A percentile compares a stretch with the other conserved stretches of the same genome.
phyloP scores from a whole-genome alignment of 2,888 invertebrate genomes.

The Cynaeus angustus region DNA sequence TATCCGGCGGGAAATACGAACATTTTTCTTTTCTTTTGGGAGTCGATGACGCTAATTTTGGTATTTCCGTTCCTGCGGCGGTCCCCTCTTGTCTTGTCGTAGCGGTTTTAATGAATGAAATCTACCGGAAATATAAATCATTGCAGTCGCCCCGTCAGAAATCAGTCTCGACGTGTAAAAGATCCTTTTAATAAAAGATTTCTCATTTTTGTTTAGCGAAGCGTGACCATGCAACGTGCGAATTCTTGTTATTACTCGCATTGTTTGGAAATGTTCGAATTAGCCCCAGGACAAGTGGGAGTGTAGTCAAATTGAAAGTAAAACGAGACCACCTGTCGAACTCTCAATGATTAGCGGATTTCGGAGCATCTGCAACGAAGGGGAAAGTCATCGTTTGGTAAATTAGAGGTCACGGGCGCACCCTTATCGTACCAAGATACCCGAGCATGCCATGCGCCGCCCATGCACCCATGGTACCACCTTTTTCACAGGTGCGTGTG shows the following conservation, averaged over 20 bases:
- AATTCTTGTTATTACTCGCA: slow-evolving; percentile 3
- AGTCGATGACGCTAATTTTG: background rate
- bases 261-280: slow-evolving; percentile 26
- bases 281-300: slow-evolving; percentile 26
- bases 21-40: background rate
- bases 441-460: slow-evolving; percentile 9
- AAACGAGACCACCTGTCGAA: slow-evolving; percentile 30
- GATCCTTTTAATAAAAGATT: slow-evolving; percentile 21
- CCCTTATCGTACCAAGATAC: slow-evolving; percentile 1
- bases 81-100: slow-evolving; percentile 1
- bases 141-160: background rate
- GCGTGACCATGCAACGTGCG: slow-evolving; percentile 16
- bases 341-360: slow-evolving; percentile 2
- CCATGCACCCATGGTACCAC: slow-evolving; percentile 24
- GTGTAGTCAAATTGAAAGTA: slow-evolving; percentile 21
- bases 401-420: slow-evolving; percentile 19
- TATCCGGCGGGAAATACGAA: background rate
- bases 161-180: slow-evolving; percentile 12
- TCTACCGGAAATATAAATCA: slow-evolving; percentile 31
- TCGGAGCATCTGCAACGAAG: slow-evolving; percentile 21
- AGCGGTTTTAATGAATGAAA: slow-evolving; percentile 32
- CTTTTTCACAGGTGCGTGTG: slow-evolving; percentile 39
- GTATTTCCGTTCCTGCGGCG: slow-evolving; percentile 15
- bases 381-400: slow-evolving; percentile 7
- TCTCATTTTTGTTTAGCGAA: slow-evolving; percentile 16